Conservation (phyloP, 1,140 invertebrate genomes). For the Zeugodacus cucurbitae region DNA sequence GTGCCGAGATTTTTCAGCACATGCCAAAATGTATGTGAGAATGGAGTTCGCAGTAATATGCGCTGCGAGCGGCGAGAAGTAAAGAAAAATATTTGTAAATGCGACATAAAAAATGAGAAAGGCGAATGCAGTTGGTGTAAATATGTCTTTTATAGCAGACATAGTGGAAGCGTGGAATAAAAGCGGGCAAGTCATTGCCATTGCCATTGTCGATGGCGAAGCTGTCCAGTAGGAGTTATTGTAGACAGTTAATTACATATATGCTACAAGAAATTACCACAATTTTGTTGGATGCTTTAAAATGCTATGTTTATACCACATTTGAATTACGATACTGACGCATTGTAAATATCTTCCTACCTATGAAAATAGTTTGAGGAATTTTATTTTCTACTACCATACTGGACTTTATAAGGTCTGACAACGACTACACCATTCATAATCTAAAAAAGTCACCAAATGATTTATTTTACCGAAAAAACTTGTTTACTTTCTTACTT, state of each 20-base stretch:
- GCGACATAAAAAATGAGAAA: neutral
- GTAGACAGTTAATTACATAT: neutral
- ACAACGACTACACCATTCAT: no score
- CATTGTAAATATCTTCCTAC: neutral
- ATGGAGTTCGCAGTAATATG: neutral
- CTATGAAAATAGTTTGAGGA: neutral
- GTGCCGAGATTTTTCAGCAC: neutral
- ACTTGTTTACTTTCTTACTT: no score
- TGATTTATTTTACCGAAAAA: no score
- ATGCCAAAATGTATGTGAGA: neutral
- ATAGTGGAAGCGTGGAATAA: neutral
- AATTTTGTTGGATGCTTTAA: neutral
- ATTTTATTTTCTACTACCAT: no score
- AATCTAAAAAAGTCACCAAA: no score
- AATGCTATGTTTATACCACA: neutral
- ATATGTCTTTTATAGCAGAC: neutral
- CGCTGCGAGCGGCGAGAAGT: no score
- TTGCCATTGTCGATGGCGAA: neutral
- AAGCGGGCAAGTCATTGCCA: neutral
- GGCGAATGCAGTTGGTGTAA: neutral
- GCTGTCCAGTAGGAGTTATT: neutral
- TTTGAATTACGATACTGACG: no score
- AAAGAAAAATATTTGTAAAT: no score
- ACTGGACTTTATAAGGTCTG: no score
- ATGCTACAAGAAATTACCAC: neutral